These are phyloP conservation scores for Darevskia nairensis DNA, from an alignment of 2,797 vertebrate species.

Conservation along the genomic window DNA sequence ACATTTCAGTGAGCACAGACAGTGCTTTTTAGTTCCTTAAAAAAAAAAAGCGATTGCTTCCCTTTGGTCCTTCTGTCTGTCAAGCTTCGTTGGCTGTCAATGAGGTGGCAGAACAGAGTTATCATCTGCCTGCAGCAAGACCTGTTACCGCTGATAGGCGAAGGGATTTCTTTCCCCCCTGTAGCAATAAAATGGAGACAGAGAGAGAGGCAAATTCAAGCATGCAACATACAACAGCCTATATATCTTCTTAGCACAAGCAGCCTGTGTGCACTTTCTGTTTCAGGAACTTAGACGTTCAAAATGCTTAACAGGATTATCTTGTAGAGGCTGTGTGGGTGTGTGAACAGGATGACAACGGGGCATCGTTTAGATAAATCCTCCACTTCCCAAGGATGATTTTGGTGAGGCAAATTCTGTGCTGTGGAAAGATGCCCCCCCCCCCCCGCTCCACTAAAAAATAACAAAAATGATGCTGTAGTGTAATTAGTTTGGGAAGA, in stretches of 20 bases:
- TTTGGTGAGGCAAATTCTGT: no score
- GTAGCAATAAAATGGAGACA: constrained; percentile 32
- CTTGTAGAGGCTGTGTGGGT: no score
- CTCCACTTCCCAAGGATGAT: no score
- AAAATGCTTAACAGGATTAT: constrained; percentile 13
- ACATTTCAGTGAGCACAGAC: constrained; percentile 52
- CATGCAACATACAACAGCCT: constrained; percentile 37
- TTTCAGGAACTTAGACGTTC: neutral
- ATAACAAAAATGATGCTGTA: no score
- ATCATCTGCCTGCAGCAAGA: constrained; percentile 72
- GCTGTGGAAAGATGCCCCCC: no score
- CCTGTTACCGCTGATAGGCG: constrained; percentile 71
- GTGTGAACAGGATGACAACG: no score
- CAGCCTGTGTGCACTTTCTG: neutral
- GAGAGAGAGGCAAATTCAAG: constrained; percentile 60
- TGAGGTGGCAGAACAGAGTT: constrained; percentile 68
- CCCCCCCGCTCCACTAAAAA: no score
- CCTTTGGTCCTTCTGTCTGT: constrained; percentile 59
- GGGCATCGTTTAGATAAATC: no score
- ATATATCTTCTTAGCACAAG: constrained; percentile 8
- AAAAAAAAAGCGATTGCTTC: constrained; percentile 65
- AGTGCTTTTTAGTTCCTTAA: constrained; percentile 57
- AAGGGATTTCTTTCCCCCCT: constrained; percentile 48
- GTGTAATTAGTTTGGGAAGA: no score
- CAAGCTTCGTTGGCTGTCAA: constrained; percentile 65